Evolutionary conservation across 2,113 vertebrate genomes (phyloP), one percentile per base, ranked within the genome.

Genomic region (Nymphicus hollandicus): DNA sequence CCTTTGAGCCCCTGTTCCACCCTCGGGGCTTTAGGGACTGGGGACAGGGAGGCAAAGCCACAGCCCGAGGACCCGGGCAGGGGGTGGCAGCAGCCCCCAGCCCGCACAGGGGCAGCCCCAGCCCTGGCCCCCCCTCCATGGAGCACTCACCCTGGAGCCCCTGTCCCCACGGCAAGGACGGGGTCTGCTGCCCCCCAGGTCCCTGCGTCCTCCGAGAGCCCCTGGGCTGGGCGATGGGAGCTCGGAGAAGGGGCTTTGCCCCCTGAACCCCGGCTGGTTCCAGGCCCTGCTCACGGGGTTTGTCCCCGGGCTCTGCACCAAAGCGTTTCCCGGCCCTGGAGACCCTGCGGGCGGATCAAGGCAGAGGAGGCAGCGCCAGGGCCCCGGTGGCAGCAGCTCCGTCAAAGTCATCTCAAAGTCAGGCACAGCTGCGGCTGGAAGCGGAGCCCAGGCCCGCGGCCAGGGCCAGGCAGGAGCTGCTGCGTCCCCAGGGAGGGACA

Each of bases 371-470:
- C 56, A 58, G 56, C 20, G 13, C 4, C 2, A 28, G 50, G 49
- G 14, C 49, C 6, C 23, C 49, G 31, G 53, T 8, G 18, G 5
- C 31, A 2, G 55, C 55, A 7, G 33, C 55, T 23, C 33, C 5
- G 9, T 19, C 55, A 56, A 93, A 93, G 93, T 89, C 93, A 87
- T 46, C 16, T 94, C 61, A 96, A 97, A 92, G 97, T 96, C 96
- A 92, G 83, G 49, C 41, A 6, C 17, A 25, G 86, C 46, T 33
- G 66, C 55, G 46, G 27, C 7, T 3, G 23, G 47, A 31, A 61
- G 0, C 47, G 0, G 55, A 58, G 55, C 55, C 55, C 55, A 15
- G 55, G 55, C 55, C 55, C 52, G 7, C 17, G 17, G 52, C 29
- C 52, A 58, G 55, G 55, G 33, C 14, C 33, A 3, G 55, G 31